phyloP scores from a whole-genome alignment of 2,888 invertebrate genomes.

The Drosophila leonis region DNA sequence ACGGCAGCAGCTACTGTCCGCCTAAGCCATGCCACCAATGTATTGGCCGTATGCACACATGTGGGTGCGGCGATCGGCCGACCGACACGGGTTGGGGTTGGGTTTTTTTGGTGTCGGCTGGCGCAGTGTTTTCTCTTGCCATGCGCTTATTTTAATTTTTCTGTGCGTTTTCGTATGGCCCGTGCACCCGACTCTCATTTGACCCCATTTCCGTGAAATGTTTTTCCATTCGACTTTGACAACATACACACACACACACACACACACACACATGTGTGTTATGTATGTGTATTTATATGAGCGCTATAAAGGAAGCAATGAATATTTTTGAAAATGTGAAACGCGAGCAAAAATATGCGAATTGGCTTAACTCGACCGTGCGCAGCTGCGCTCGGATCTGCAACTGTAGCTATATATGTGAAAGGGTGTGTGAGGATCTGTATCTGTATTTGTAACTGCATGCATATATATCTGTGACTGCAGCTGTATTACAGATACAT shows the following conservation, averaged over 20 bases:
- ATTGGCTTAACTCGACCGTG: conserved; percentile 60
- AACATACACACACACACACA: conserved; percentile 36
- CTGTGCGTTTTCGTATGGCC: conserved; percentile 42
- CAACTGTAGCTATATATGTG: neutral
- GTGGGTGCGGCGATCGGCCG: conserved; percentile 78
- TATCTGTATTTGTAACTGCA: neutral
- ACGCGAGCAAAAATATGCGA: conserved; percentile 54
- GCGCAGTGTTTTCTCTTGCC: conserved; percentile 55
- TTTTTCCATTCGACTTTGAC: conserved; percentile 69
- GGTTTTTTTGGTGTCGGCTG: neutral
- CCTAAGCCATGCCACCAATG: conserved; percentile 43
- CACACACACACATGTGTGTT: neutral
- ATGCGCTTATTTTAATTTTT: conserved; percentile 74
- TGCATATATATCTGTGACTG: neutral
- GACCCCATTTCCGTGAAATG: conserved; percentile 77
- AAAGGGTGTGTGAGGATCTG: neutral
- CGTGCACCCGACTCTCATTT: conserved; percentile 66
- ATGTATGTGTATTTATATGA: conserved; percentile 5
- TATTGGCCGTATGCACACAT: conserved; percentile 48
- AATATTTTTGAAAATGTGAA: conserved; percentile 34
- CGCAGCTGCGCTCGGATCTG: conserved; percentile 22
- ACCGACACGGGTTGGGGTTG: conserved; percentile 35
- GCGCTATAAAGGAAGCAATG: conserved; percentile 24
- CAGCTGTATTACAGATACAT: no score
- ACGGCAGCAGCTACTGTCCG: conserved; percentile 40